phyloP scores from a whole-genome alignment of 2,888 invertebrate genomes.

The Cotesia congregata region DNA sequence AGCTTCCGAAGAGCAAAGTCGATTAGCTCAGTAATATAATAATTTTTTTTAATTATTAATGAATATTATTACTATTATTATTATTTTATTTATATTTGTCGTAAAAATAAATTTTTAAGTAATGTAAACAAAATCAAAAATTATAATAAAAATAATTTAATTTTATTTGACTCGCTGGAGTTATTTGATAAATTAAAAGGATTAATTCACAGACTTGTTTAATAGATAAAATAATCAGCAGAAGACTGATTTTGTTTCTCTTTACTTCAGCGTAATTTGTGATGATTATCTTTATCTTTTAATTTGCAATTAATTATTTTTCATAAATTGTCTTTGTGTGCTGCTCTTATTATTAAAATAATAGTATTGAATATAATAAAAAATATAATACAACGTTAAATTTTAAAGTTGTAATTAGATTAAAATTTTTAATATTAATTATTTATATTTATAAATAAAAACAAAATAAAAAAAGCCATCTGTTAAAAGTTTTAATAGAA shows the following conservation, averaged over 20 bases:
- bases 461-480: background rate
- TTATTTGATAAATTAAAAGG: conserved; percentile 12
- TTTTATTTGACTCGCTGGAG: conserved; percentile 14
- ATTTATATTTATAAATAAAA: background rate
- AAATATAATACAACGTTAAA: background rate
- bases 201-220: conserved; percentile 20
- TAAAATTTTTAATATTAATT: background rate
- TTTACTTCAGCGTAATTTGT: background rate
- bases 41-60: background rate
- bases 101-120: background rate
- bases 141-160: conserved; percentile 18
- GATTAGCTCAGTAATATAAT: background rate
- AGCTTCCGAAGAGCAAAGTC: conserved; percentile 54
- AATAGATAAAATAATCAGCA: conserved; percentile 34
- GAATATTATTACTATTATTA: background rate
- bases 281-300: background rate
- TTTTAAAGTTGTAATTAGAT: background rate
- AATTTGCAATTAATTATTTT: background rate
- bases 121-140: conserved; percentile 39
- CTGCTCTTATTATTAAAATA: background rate
- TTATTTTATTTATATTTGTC: too few species aligned
- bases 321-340: background rate
- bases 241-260: conserved; percentile 8
- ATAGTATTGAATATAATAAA: background rate
- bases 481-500: background rate